Conservation (phyloP, 2,113 vertebrate species). For the Cheirogaleus medius region DNA sequence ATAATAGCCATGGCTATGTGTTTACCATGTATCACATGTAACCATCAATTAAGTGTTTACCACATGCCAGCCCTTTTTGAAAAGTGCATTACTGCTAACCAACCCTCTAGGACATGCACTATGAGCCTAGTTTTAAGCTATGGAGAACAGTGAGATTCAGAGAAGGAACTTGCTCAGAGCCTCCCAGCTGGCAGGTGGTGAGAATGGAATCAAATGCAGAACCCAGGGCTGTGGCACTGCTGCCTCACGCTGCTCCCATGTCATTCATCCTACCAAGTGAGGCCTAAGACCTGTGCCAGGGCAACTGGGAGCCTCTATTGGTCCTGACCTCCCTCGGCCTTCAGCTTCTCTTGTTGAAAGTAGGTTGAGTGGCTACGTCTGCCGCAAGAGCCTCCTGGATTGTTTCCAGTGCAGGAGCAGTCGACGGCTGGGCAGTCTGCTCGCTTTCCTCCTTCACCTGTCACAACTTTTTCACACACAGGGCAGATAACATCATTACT, state of each 20-base stretch:
- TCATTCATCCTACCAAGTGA: background rate
- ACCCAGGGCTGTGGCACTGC: background rate
- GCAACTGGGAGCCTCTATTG: background rate
- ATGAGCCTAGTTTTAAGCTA: background rate
- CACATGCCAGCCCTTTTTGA: background rate
- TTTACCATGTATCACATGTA: background rate
- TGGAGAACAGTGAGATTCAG: background rate
- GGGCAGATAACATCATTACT: background rate
- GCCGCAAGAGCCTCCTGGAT: background rate
- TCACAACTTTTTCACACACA: too few species aligned
- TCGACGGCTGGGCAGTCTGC: background rate
- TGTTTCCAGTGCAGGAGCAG: background rate
- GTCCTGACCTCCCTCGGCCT: background rate
- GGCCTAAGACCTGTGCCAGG: background rate
- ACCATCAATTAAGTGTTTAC: background rate
- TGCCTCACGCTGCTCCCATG: accelerated
- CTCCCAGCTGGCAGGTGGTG: background rate
- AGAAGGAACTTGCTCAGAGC: background rate
- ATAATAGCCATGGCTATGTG: background rate
- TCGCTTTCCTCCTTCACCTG: background rate
- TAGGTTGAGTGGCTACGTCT: background rate
- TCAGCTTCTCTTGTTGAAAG: background rate
- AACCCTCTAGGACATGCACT: background rate
- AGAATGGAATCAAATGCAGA: background rate
- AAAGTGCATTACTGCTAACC: background rate